phyloP scores from a whole-genome alignment of 2,888 invertebrate genomes.

The Limulus polyphemus region DNA sequence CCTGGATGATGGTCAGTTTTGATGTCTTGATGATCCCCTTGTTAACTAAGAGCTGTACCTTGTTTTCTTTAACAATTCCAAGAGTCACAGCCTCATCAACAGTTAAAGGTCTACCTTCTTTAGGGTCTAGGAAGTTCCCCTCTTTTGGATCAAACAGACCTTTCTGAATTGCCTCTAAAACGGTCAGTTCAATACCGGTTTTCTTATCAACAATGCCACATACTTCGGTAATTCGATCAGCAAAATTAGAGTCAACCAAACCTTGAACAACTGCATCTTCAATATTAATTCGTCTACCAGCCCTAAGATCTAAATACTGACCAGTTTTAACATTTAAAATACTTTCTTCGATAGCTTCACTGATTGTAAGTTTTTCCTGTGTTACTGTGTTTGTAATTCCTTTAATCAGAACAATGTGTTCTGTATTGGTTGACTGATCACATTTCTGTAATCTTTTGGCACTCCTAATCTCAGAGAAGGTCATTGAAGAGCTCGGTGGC shows the following conservation, averaged over 20 bases:
- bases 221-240: conserved; percentile 54
- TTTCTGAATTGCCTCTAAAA: conserved; percentile 60
- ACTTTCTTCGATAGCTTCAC: conserved; percentile 54
- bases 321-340: conserved; percentile 57
- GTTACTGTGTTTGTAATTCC: conserved; percentile 42
- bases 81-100: conserved; percentile 41
- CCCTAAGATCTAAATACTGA: conserved; percentile 51
- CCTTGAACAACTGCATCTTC: conserved; percentile 44
- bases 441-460: conserved; percentile 49
- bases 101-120: conserved; percentile 57
- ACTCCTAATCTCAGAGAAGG: conserved; percentile 57
- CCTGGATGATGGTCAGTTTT: conserved; percentile 15
- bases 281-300: conserved; percentile 29
- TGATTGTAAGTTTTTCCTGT: conserved; percentile 52
- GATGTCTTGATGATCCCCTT: conserved; percentile 11
- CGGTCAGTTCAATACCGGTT: conserved; percentile 47
- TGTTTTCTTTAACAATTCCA: conserved; percentile 13
- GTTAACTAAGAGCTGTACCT: conserved; percentile 13
- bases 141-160: conserved; percentile 52
- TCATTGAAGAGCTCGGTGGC: conserved; percentile 39
- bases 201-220: conserved; percentile 57
- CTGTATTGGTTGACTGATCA: conserved; percentile 40
- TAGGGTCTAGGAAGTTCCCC: conserved; percentile 52
- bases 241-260: conserved; percentile 56
- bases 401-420: too few species aligned